Evolutionary conservation across 2,888 invertebrate species (phyloP), one percentile per base, ranked within the genome.

Genomic region (Pollenia amentaria): DNA sequence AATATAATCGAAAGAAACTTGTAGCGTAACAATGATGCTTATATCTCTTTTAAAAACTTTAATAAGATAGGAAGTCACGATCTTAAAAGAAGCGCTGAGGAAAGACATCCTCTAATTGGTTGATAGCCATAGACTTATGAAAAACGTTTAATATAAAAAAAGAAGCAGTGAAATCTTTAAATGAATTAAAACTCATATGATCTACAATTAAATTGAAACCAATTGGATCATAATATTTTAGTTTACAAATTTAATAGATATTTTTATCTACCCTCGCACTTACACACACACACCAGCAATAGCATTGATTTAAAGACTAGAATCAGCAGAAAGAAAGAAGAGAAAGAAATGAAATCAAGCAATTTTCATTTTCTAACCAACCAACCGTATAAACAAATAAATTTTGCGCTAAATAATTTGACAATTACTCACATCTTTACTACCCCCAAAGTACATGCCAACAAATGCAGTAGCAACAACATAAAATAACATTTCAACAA

Each of bases 391-490:
- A 92, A 90, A 90, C 92, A 92, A 92, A 92, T 92, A 92, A 92
- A 92, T 90, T 92, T 92, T 93, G 91, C 91, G 92, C 92, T 92
- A 92, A 93, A 93, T 92, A 92, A 92, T 92, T 92, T 92, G 92
- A 92, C 92, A 93, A 92, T 92, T 92, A 92, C 92, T 92, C 92
- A 92, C 92, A 91, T 92, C 89, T 91, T 86, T 85, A 72, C 85
- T 82, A 60, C 67, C 40, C 72, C 48, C 72, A 53, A 40, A 73
- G 46, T 29, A 60, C 75, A 78, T 7, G 48, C 65, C 53, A 79
- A 51, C 29, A 60, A 7, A 18, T 46, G 16, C 64, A 81, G 29
- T 3, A 29, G 57, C 55, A 81, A 51, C 42, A 79, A 65, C 11
- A 70, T 38, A n/a, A 72, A 69, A 84, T 46, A 78, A 51, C 29